Percentiles rank a stretch among this genome's conserved stretches.
These are phyloP conservation scores for Scartelaos histophorus DNA, from an alignment of 2,113 vertebrate genomes.

Conservation along the genomic window DNA sequence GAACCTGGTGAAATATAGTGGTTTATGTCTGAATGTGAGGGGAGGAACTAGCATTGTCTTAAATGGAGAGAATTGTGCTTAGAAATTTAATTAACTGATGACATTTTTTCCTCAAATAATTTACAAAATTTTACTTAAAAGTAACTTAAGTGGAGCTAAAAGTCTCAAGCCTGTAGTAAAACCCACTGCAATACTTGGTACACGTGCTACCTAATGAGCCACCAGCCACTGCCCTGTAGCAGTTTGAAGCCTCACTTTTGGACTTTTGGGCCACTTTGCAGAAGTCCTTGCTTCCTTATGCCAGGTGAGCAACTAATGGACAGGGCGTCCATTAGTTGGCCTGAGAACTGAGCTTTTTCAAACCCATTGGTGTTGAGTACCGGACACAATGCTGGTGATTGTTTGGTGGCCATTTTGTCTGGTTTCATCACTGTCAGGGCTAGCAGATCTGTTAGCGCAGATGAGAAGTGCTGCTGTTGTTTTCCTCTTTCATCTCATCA, in stretches of 20 bases:
- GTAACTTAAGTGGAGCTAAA: background rate
- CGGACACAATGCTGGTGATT: conserved; percentile 41
- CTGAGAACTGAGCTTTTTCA: conserved; percentile 5
- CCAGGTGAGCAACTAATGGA: conserved; percentile 12
- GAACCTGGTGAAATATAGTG: background rate
- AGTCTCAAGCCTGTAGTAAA: background rate
- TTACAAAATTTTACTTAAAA: background rate
- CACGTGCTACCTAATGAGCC: background rate
- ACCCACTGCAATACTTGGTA: background rate
- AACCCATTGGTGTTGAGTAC: conserved; percentile 29
- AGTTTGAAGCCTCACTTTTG: background rate
- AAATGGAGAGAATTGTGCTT: background rate
- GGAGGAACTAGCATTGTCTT: background rate
- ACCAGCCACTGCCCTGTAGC: background rate
- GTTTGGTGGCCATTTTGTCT: conserved; percentile 72
- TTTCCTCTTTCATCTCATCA: conserved; percentile 64
- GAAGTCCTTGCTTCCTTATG: background rate
- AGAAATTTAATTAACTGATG: no score
- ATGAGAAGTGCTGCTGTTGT: conserved; percentile 56
- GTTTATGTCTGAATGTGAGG: background rate
- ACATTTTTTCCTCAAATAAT: no score
- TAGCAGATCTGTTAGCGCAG: conserved; percentile 46
- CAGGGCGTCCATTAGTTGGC: conserved; percentile 8
- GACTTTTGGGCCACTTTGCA: background rate
- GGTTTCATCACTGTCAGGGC: conserved; percentile 54